Evolutionary conservation across 2,797 vertebrate species (phyloP).

Genomic region (Helostoma temminkii): DNA sequence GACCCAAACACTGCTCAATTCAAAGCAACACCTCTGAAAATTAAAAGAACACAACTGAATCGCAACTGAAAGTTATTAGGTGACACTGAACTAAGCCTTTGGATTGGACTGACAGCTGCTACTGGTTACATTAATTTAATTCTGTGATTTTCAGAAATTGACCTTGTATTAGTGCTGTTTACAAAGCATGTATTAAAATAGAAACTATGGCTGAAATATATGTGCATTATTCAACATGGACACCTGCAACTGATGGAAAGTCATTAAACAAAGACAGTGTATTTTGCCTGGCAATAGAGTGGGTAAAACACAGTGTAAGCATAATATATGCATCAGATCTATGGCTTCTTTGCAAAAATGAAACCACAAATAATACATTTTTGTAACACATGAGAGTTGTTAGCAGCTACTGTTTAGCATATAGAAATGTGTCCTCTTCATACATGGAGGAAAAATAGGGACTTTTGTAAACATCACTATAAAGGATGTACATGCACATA

Average conservation of each 20-base stretch:
- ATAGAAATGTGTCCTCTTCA: too few relatives aligned
- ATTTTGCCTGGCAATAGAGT: too few relatives aligned
- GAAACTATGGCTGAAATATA: background rate
- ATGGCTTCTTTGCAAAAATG: too few relatives aligned
- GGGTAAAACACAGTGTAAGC: background rate
- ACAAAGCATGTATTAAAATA: constrained; percentile 1
- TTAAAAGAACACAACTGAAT: constrained; percentile 50
- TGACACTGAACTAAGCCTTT: constrained; percentile 32
- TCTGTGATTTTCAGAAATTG: constrained; percentile 5
- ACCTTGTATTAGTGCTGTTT: constrained; percentile 2
- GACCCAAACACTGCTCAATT: constrained; percentile 26
- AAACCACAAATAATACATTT: too few relatives aligned
- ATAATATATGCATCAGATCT: background rate
- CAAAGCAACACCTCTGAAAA: constrained; percentile 49
- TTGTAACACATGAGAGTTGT: too few relatives aligned
- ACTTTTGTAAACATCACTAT: too few relatives aligned
- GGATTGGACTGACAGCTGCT: constrained; percentile 29
- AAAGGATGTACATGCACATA: too few relatives aligned
- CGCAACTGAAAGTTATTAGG: constrained; percentile 52
- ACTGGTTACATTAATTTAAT: constrained; percentile 7
- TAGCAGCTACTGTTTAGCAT: too few relatives aligned
- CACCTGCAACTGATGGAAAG: background rate
- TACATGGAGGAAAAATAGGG: too few relatives aligned
- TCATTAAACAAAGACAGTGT: background rate
- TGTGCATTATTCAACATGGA: background rate